These are phyloP conservation scores for Antennarius striatus DNA, from an alignment of 2,113 vertebrate genomes.

Conservation along the genomic window DNA sequence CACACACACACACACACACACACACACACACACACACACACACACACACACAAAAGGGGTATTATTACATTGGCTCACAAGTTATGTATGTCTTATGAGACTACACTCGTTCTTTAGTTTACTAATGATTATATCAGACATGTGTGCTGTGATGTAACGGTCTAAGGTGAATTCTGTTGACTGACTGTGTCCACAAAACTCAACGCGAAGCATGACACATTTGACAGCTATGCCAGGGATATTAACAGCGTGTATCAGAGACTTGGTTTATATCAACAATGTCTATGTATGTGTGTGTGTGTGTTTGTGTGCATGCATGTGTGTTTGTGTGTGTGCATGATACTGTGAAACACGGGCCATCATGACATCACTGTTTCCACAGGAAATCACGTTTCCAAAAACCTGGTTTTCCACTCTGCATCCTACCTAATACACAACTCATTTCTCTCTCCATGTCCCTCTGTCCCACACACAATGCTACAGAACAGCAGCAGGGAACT, in stretches of 20 bases:
- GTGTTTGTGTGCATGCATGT: slow-evolving; percentile 7
- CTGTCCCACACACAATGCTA: slow-evolving; percentile 25
- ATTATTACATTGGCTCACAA: no score
- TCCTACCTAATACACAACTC: slow-evolving; percentile 42
- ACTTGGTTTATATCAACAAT: slow-evolving; percentile 48
- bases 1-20: no score
- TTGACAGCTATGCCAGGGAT: slow-evolving; percentile 20
- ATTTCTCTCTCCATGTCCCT: background rate
- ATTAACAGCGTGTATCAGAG: slow-evolving; percentile 51
- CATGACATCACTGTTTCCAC: slow-evolving; percentile 76
- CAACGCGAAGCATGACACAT: slow-evolving; percentile 13
- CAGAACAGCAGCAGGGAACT: slow-evolving; percentile 33
- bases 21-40: no score
- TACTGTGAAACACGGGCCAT: slow-evolving; percentile 43
- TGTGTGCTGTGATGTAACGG: no score
- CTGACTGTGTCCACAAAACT: slow-evolving; percentile 10
- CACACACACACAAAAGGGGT: no score
- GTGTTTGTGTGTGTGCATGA: slow-evolving; percentile 16
- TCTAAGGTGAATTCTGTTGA: no score
- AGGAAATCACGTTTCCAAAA: slow-evolving; percentile 74
- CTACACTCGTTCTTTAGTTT: no score
- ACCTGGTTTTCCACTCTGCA: slow-evolving; percentile 65
- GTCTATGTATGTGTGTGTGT: slow-evolving; percentile 15
- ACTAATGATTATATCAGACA: no score
- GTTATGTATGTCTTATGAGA: no score